These are phyloP conservation scores for Chionoecetes opilio DNA, from an alignment of 1,140 invertebrate genomes.

Conservation along the genomic window DNA sequence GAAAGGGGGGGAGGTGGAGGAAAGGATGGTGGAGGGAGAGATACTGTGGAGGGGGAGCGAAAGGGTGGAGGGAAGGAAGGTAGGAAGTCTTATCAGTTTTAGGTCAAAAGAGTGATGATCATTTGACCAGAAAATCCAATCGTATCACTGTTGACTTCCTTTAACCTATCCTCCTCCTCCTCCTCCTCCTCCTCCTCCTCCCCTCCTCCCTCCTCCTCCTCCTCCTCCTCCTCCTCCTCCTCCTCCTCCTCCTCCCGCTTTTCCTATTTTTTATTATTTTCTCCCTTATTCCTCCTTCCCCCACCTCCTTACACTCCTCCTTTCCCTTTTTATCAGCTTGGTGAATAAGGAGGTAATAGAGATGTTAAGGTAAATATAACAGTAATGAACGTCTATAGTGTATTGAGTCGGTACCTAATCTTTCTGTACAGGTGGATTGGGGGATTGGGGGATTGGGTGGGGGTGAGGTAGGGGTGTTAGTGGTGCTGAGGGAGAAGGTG, in stretches of 20 bases:
- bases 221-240: neutral
- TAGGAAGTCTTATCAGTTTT: neutral
- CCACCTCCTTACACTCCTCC: neutral
- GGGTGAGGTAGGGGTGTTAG: too few relatives aligned
- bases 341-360: too few relatives aligned
- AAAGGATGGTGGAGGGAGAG: neutral
- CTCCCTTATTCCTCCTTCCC: neutral
- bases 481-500: too few relatives aligned
- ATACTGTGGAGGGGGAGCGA: too few relatives aligned
- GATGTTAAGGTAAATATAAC: too few relatives aligned
- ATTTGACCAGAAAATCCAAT: neutral
- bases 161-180: neutral
- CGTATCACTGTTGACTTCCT: neutral
- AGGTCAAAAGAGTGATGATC: neutral
- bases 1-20: neutral
- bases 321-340: neutral
- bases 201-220: neutral
- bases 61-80: neutral
- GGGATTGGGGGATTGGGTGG: too few relatives aligned
- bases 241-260: neutral
- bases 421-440: too few relatives aligned
- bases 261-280: neutral
- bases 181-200: slow-evolving; percentile 1
- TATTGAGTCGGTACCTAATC: too few relatives aligned
- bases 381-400: too few relatives aligned